These are phyloP conservation scores for Eristalis pertinax DNA, from an alignment of 2,888 invertebrate species.

Conservation along the genomic window DNA sequence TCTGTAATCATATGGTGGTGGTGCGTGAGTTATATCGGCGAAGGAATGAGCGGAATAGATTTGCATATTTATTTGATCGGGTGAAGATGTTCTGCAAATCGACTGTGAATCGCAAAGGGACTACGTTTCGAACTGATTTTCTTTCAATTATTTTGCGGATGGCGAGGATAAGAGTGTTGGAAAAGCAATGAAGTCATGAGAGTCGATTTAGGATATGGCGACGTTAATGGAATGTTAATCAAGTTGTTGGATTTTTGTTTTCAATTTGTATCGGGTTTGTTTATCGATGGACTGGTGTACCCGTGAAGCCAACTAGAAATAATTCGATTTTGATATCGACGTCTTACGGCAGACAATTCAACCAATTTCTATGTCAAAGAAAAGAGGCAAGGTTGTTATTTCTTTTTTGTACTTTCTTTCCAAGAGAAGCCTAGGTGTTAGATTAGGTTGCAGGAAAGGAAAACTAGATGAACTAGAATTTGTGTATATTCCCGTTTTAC, in stretches of 20 bases:
- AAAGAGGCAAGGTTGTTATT: no score
- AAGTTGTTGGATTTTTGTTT: neutral
- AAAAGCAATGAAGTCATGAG: neutral
- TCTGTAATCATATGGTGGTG: constrained; percentile 15
- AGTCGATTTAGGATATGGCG: neutral
- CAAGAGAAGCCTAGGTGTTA: no score
- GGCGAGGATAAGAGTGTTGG: neutral
- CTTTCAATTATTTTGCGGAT: neutral
- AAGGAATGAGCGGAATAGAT: neutral
- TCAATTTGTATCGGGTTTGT: neutral
- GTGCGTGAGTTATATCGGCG: constrained; percentile 6
- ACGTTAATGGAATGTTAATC: neutral
- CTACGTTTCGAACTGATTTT: neutral
- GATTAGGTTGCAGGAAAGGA: no score
- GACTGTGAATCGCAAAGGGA: neutral
- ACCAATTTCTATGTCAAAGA: no score
- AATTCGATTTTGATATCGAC: neutral
- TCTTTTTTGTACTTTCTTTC: no score
- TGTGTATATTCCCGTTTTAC: no score
- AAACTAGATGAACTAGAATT: no score
- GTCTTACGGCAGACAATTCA: neutral
- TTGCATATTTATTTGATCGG: constrained; percentile 32
- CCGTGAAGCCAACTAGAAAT: neutral
- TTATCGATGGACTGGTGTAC: neutral
- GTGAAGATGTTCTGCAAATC: neutral